These are phyloP conservation scores for Oscheius sp. DNA, from an alignment of 1,140 invertebrate genomes.

Conservation along the genomic window DNA sequence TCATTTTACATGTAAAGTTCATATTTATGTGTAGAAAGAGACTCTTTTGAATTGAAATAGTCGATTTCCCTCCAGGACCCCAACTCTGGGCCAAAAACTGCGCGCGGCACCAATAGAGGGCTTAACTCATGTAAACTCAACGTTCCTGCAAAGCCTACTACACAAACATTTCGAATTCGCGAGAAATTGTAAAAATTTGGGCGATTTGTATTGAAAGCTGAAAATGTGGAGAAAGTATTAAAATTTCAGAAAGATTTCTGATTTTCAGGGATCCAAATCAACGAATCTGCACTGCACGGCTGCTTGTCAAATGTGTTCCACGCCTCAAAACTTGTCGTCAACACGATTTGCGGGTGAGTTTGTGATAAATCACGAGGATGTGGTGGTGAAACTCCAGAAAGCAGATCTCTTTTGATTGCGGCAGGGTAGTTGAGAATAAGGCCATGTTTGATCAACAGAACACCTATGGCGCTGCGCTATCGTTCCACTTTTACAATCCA, in stretches of 20 bases:
- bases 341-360: conserved; percentile 27
- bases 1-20: not conserved
- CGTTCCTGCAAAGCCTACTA: not conserved
- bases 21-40: not conserved
- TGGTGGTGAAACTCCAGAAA: no score
- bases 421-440: not conserved
- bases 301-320: conserved; percentile 25
- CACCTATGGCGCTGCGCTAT: not conserved
- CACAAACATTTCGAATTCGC: not conserved
- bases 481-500: not conserved
- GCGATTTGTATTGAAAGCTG: not conserved
- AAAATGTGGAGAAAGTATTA: not conserved
- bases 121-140: not conserved
- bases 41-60: no score
- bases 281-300: conserved; percentile 14
- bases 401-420: not conserved
- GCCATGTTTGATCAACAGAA: not conserved
- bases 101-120: not conserved
- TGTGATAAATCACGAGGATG: no score
- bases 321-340: not conserved
- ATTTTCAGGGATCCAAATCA: conserved; percentile 13
- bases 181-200: not conserved
- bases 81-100: not conserved
- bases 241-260: not conserved
- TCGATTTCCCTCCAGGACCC: not conserved